These are phyloP conservation scores for Vanessa cardui DNA, from an alignment of 2,888 invertebrate species.

Conservation along the genomic window DNA sequence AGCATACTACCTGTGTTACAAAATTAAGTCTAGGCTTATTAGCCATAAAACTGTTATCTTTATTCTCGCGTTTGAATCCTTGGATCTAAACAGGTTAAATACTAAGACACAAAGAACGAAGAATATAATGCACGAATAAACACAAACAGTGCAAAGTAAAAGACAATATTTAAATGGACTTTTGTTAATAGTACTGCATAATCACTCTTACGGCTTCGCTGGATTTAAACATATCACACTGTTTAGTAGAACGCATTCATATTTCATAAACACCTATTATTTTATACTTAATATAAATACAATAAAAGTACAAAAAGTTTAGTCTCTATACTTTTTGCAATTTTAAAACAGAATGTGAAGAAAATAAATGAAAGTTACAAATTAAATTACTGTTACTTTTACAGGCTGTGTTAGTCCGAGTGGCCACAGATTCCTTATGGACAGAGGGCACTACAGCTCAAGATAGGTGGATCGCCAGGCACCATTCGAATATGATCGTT, in stretches of 20 bases:
- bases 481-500: constrained; percentile 76
- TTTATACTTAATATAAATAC: not conserved
- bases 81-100: constrained; percentile 36
- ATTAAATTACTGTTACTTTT: constrained; percentile 42
- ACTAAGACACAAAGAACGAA: constrained; percentile 14
- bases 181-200: too few relatives aligned
- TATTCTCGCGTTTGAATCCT: constrained; percentile 28
- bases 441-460: constrained; percentile 55
- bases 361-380: not conserved
- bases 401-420: constrained; percentile 76
- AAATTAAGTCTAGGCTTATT: constrained; percentile 18
- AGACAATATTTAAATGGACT: not conserved
- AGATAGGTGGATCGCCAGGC: constrained; percentile 64
- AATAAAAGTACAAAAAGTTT: not conserved
- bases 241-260: too few relatives aligned
- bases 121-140: constrained; percentile 23
- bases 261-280: too few relatives aligned
- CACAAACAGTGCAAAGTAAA: constrained; percentile 17
- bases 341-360: too few relatives aligned
- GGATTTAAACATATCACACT: too few relatives aligned
- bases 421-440: constrained; percentile 72
- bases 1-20: constrained; percentile 7
- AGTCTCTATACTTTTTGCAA: not conserved
- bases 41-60: constrained; percentile 37
- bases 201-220: too few relatives aligned